These are phyloP conservation scores for Propsilocerus akamusi DNA, from an alignment of 1,140 invertebrate species.

Conservation along the genomic window DNA sequence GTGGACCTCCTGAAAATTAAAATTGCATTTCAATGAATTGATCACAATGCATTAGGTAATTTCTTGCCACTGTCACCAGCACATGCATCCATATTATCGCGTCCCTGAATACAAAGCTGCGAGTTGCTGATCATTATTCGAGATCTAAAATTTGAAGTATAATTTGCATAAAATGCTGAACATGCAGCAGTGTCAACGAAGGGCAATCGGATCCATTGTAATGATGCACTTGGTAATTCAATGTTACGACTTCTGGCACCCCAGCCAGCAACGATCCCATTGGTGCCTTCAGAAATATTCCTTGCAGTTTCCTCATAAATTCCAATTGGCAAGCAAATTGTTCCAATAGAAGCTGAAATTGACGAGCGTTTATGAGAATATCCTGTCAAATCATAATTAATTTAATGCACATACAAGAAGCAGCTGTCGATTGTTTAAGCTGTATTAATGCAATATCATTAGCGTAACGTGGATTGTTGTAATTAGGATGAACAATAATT, in stretches of 20 bases:
- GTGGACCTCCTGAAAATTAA: conserved; percentile 31
- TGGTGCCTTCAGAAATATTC: conserved; percentile 21
- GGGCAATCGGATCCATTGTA: conserved; percentile 25
- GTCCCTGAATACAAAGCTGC: conserved; percentile 30
- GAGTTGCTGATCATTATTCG: conserved; percentile 22
- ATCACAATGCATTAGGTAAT: conserved; percentile 12
- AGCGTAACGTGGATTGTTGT: conserved; percentile 33
- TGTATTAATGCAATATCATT: conserved; percentile 48
- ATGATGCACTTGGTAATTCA: conserved; percentile 13
- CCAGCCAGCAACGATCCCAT: conserved; percentile 34
- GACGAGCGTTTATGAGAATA: conserved; percentile 6
- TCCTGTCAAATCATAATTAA: conserved; percentile 5
- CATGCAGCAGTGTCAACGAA: conserved; percentile 23
- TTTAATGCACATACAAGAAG: conserved; percentile 6
- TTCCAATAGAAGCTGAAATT: conserved; percentile 21
- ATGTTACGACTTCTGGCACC: neutral
- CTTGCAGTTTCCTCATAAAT: conserved; percentile 10
- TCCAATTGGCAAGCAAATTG: conserved; percentile 30
- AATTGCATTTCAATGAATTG: neutral
- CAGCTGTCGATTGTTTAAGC: conserved; percentile 3
- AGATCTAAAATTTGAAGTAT: conserved; percentile 22
- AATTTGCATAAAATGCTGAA: conserved; percentile 19
- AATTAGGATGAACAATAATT: conserved; percentile 30
- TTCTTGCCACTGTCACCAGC: conserved; percentile 17
- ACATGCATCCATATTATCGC: conserved; percentile 23